Base-by-base conservation (phyloP, 1,140 invertebrate species). In the Lethrus apterus region DNA sequence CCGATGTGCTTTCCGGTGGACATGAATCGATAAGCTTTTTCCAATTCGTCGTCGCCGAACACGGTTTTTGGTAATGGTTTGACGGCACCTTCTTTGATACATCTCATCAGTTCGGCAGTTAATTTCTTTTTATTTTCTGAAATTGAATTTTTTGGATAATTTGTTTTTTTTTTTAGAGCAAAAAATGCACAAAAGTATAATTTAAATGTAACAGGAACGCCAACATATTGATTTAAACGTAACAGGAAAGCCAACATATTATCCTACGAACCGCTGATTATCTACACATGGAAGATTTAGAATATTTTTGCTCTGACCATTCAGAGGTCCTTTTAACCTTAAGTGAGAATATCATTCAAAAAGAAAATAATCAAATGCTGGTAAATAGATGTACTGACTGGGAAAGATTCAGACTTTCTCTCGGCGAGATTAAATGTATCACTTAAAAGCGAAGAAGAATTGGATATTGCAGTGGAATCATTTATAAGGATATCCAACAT, bases 1-100 rank as follows among this genome's bases (percentile, higher is more conserved):
- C 89, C 89, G 44, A 89, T 86, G 63, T 92, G 89, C 68, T 89
- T 89, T n/a, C 88, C 89, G 46, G 82, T 77, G 3, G 85, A 82
- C 78, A 92, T 86, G 58, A 81, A 79, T 35, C 79, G 46, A 23
- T 83, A 84, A 2, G 80, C 80, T 48, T 76, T 65, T 57, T 82
- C 79, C 3, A 83, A 64, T 60, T 82, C 72, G 32, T 79, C 58
- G 14, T 69, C 67, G 7, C 70, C 58, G 51, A 83, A 85, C 0
- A 75, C 70, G 17, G 69, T 75, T 51, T 73, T 68, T 0, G 72
- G 72, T 26, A 85, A 62, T 0, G 82, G 81, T 46, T 76, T 72
- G 2, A 85, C 74, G 2, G 72, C 73, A n/a, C 80, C 88, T 32
- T 64, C 71, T 45, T 74, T 67, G 14, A 89, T 79, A 36, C 81